phyloP scores from a whole-genome alignment of 2,888 invertebrate species.

The Yponomeuta cagnagella region DNA sequence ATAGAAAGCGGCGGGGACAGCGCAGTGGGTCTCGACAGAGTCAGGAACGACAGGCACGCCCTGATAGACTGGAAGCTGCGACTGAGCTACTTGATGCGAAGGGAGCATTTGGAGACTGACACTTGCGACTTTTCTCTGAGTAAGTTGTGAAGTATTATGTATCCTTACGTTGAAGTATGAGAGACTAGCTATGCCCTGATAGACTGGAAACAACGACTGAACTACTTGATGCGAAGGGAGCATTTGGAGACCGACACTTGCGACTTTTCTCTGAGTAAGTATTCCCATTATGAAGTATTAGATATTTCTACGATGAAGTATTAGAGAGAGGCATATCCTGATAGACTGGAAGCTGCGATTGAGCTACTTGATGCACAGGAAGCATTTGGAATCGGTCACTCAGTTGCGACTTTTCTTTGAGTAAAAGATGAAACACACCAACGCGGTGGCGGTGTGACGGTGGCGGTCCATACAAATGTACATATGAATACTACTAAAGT shows the following conservation, averaged over 20 bases:
- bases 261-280: constrained; percentile 83
- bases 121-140: constrained; percentile 85
- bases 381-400: constrained; percentile 78
- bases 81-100: constrained; percentile 82
- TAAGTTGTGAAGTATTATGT: constrained; percentile 33
- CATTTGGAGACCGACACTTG: constrained; percentile 81
- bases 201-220: constrained; percentile 87
- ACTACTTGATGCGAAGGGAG: constrained; percentile 82
- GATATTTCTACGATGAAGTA: too few species aligned
- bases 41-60: constrained; percentile 81
- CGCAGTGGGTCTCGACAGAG: constrained; percentile 59
- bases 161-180: too few species aligned
- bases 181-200: constrained; percentile 80
- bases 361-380: constrained; percentile 81
- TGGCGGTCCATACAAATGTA: too few species aligned
- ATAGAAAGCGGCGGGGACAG: constrained; percentile 55
- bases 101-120: constrained; percentile 79
- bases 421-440: constrained; percentile 30
- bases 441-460: too few species aligned
- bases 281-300: too few species aligned
- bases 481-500: too few species aligned
- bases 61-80: constrained; percentile 89
- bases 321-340: constrained; percentile 76
- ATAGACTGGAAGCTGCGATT: constrained; percentile 90
- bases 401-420: constrained; percentile 83